phyloP scores from a whole-genome alignment of 2,113 vertebrate species.

The Myxocyprinus asiaticus region DNA sequence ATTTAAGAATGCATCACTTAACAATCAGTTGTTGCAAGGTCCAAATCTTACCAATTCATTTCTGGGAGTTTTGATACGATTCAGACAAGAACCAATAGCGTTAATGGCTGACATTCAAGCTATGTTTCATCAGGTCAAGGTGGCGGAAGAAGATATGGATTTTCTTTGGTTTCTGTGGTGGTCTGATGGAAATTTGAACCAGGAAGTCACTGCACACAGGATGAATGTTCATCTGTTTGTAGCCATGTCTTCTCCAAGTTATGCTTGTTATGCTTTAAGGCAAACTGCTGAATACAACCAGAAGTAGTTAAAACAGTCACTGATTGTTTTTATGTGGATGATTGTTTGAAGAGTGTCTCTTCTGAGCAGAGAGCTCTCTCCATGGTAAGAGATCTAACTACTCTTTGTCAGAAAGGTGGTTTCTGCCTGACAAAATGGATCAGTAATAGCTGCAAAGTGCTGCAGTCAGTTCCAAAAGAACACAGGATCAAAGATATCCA shows the following conservation, averaged over 20 bases:
- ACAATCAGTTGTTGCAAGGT: constrained; percentile 9
- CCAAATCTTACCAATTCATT: background rate
- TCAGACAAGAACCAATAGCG: constrained; percentile 28
- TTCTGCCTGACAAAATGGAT: constrained; percentile 8
- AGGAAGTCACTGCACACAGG: constrained; percentile 7
- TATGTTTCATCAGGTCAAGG: too few species aligned
- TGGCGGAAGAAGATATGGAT: background rate
- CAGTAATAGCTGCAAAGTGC: background rate
- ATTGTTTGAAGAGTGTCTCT: too few species aligned
- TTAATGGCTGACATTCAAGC: too few species aligned
- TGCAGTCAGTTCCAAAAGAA: constrained; percentile 15
- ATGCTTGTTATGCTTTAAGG: constrained; percentile 34
- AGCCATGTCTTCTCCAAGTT: background rate
- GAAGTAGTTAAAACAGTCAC: background rate
- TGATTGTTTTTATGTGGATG: constrained; percentile 32
- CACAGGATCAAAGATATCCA: background rate
- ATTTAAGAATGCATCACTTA: constrained; percentile 16
- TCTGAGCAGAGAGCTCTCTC: background rate
- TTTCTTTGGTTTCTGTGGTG: too few species aligned
- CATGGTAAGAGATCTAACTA: too few species aligned
- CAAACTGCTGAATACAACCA: constrained; percentile 12
- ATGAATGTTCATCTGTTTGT: constrained; percentile 38
- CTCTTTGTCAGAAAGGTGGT: constrained; percentile 7
- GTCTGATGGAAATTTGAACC: constrained; percentile 14
- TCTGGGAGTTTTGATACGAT: constrained; percentile 40